phyloP scores from a whole-genome alignment of 2,888 invertebrate genomes.

The Rapana venosa region DNA sequence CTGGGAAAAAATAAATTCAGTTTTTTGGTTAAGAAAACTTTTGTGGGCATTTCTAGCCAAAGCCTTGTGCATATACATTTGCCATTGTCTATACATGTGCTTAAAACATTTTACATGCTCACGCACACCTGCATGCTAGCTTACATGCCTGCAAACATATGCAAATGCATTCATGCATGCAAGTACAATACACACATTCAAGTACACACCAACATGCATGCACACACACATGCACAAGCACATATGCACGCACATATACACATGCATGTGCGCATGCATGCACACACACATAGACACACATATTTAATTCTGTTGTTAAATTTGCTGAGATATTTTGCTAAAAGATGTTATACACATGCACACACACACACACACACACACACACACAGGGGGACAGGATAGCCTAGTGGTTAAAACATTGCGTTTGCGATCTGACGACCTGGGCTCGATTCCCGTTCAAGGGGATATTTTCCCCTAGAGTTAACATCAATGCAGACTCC shows the following conservation, averaged over 20 bases:
- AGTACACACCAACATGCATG: neutral
- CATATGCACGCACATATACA: neutral
- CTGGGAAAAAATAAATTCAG: conserved; percentile 1
- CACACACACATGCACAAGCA: conserved; percentile 8
- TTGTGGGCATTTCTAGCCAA: neutral
- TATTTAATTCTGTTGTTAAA: no score
- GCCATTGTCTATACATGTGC: neutral
- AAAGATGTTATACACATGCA: no score
- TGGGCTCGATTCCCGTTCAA: no score
- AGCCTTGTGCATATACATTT: neutral
- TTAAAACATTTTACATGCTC: neutral
- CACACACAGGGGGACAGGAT: no score
- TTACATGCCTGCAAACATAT: neutral
- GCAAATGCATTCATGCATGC: neutral
- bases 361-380: no score
- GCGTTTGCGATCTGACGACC: no score
- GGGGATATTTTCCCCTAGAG: no score
- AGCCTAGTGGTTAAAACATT: no score
- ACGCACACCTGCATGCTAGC: neutral
- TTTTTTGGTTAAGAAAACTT: no score
- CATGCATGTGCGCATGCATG: neutral
- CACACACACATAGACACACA: no score
- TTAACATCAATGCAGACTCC: no score
- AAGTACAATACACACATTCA: neutral
- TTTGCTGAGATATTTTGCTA: no score